Evolutionary conservation across 2,888 invertebrate genomes (phyloP).

Genomic region (Cryptophagus acutangulus): DNA sequence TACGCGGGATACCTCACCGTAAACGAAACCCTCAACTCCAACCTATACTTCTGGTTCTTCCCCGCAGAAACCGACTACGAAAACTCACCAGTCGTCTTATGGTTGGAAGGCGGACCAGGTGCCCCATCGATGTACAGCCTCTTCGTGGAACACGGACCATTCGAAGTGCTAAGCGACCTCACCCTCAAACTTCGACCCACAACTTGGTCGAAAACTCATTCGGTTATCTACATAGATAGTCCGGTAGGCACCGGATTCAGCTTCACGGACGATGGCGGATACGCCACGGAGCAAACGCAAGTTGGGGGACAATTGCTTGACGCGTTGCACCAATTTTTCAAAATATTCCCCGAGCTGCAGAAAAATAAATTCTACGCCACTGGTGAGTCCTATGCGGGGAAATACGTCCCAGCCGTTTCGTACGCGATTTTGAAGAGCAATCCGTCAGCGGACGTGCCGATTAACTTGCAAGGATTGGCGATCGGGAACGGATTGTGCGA

Average conservation of each 20-base stretch:
- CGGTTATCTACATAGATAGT: conserved; percentile 85
- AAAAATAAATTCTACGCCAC: conserved; percentile 77
- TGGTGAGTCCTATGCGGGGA: conserved; percentile 85
- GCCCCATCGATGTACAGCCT: conserved; percentile 74
- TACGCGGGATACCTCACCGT: conserved; percentile 84
- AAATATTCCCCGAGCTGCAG: conserved; percentile 71
- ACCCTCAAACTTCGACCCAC: conserved; percentile 58
- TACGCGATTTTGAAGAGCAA: conserved; percentile 64
- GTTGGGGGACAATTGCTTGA: conserved; percentile 76
- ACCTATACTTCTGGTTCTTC: conserved; percentile 91
- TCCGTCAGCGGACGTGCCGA: conserved; percentile 56
- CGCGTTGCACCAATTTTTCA: conserved; percentile 76
- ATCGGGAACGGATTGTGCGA: conserved; percentile 81
- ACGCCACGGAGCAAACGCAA: conserved; percentile 71
- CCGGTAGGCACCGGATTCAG: conserved; percentile 87
- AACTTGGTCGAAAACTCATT: conserved; percentile 75
- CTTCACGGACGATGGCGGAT: conserved; percentile 76
- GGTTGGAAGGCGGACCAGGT: conserved; percentile 86
- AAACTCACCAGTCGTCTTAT: conserved; percentile 68
- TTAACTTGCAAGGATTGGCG: conserved; percentile 64
- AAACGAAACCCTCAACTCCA: conserved; percentile 68
- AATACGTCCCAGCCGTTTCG: conserved; percentile 69
- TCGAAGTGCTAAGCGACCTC: conserved; percentile 50
- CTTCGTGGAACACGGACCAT: conserved; percentile 75
- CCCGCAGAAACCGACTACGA: conserved; percentile 59